Percentiles rank a stretch among this genome's conserved stretches.
Conservation (phyloP, 1,140 invertebrate genomes). For the Augochlora pura region DNA sequence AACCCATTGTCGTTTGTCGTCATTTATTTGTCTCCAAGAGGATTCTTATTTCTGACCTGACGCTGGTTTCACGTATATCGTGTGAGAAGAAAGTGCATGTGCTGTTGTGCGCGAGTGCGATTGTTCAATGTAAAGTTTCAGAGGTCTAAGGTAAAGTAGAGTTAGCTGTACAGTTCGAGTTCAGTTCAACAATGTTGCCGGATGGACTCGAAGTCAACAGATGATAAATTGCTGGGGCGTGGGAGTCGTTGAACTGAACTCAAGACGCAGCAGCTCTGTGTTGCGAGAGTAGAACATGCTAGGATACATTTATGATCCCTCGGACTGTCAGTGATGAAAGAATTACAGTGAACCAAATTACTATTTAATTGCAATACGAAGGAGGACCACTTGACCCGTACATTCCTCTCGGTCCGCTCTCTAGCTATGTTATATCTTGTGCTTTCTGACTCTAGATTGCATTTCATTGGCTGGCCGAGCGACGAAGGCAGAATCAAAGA, state of each 20-base stretch:
- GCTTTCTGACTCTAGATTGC: neutral
- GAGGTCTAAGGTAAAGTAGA: neutral
- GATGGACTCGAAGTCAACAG: too few species aligned
- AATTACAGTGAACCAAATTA: neutral
- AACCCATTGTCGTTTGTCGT: too few species aligned
- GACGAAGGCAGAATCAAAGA: neutral
- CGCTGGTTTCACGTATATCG: too few species aligned
- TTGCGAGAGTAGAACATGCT: slow-evolving; percentile 6
- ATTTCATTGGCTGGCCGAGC: neutral
- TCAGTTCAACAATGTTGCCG: neutral
- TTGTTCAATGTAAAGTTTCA: neutral
- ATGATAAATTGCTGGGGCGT: too few species aligned
- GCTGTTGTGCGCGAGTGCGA: too few species aligned
- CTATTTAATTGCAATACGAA: neutral
- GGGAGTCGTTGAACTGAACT: neutral
- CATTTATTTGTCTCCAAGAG: too few species aligned
- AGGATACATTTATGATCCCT: neutral
- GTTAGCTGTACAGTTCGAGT: neutral
- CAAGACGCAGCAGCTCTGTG: slow-evolving; percentile 7
- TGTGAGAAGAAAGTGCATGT: too few species aligned
- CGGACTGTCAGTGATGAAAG: neutral
- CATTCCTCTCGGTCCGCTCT: neutral
- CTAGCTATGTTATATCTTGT: neutral
- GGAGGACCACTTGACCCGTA: neutral
- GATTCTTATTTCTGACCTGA: too few species aligned